Percentiles rank a stretch among this genome's conserved stretches.
phyloP scores from a whole-genome alignment of 2,797 vertebrate species.

The Pipistrellus pygmaeus region DNA sequence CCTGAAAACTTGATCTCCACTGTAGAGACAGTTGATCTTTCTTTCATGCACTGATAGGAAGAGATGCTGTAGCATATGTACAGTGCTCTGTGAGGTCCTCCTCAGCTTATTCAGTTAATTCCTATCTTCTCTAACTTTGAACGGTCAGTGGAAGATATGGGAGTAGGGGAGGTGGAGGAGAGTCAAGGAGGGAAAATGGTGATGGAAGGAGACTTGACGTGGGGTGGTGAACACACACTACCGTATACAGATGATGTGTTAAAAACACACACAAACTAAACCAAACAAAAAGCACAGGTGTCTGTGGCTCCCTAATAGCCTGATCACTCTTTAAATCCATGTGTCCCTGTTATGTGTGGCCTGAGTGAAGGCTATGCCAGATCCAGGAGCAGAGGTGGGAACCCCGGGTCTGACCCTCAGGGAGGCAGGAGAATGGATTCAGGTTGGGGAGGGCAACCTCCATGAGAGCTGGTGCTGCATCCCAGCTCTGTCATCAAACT shows the following conservation, averaged over 20 bases:
- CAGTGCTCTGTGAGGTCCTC: background rate
- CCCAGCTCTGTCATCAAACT: background rate
- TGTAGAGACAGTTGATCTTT: background rate
- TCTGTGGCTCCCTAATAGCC: background rate
- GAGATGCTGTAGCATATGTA: background rate
- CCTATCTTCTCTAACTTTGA: background rate
- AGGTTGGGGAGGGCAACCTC: background rate
- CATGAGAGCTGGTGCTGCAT: background rate
- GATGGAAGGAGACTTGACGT: background rate
- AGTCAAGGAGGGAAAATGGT: background rate
- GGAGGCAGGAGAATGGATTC: background rate
- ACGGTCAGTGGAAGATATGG: background rate
- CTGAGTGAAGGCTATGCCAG: background rate
- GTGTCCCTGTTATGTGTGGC: background rate
- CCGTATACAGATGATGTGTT: background rate
- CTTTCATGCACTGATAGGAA: background rate
- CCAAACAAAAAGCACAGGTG: background rate
- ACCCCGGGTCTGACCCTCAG: background rate
- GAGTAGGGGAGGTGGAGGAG: background rate
- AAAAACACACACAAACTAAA: background rate
- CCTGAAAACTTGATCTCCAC: background rate
- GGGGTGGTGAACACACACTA: background rate
- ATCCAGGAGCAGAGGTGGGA: background rate
- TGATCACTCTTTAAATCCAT: background rate
- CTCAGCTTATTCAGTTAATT: background rate